Evolutionary conservation across 2,797 vertebrate species (phyloP).

Genomic region (Chaunax sp.): DNA sequence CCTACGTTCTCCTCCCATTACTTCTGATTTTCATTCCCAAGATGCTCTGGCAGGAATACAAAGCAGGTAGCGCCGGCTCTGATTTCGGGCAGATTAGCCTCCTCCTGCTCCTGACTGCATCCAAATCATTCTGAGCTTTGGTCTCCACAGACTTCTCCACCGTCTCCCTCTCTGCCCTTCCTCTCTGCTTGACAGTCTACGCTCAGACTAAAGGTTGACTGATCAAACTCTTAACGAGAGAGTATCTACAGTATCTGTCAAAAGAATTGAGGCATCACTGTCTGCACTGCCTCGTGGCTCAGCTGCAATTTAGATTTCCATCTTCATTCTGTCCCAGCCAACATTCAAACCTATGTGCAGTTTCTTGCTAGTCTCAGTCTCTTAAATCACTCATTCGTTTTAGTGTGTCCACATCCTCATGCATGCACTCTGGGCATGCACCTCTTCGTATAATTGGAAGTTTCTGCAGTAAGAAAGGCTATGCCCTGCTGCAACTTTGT

Average conservation of each 20-base stretch:
- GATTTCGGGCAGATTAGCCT: conserved; percentile 69
- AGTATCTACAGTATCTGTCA: conserved; percentile 37
- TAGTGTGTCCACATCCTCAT: not conserved
- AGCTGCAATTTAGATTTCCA: conserved; percentile 50
- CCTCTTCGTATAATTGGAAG: conserved; percentile 14
- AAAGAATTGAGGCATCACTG: conserved; percentile 49
- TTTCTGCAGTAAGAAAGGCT: conserved; percentile 39
- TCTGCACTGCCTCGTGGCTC: conserved; percentile 32
- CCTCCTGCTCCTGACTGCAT: conserved; percentile 68
- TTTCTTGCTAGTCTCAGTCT: conserved; percentile 17
- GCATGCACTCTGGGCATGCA: conserved; percentile 9
- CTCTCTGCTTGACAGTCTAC: conserved; percentile 15
- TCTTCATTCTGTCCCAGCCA: conserved; percentile 33
- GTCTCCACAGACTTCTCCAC: conserved; percentile 49
- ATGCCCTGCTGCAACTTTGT: conserved; percentile 53
- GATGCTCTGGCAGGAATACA: conserved; percentile 71
- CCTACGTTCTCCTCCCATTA: conserved; percentile 69
- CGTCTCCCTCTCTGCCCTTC: conserved; percentile 25
- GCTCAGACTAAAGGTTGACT: conserved; percentile 58
- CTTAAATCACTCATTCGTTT: conserved; percentile 31
- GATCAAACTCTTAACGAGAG: conserved; percentile 53
- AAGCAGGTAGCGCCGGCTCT: conserved; percentile 64
- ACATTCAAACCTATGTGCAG: conserved; percentile 46
- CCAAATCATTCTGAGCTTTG: conserved; percentile 65
- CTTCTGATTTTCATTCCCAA: conserved; percentile 70